A percentile compares a stretch with the other conserved stretches of the same genome.
phyloP scores from a whole-genome alignment of 2,113 vertebrate species.

The Peromyscus maniculatus region DNA sequence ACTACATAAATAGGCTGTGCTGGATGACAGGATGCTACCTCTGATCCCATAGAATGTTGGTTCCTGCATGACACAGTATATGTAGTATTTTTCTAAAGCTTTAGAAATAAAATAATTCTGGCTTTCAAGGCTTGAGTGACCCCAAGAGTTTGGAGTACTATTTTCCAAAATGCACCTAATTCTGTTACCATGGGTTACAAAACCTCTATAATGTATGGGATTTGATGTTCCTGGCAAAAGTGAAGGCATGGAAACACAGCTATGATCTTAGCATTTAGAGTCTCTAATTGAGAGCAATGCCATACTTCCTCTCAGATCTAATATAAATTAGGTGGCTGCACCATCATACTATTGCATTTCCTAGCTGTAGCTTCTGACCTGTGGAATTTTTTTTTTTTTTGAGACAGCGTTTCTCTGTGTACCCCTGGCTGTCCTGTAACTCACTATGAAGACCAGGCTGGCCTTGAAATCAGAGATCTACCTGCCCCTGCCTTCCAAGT shows the following conservation, averaged over 20 bases:
- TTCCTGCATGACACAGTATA: background rate
- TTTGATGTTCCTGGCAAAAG: slow-evolving; percentile 64
- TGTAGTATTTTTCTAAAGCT: slow-evolving; percentile 4
- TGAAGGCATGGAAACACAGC: slow-evolving; percentile 32
- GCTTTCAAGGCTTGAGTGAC: background rate
- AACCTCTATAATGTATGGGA: slow-evolving; percentile 6
- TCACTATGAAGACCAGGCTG: background rate
- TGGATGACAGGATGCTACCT: background rate
- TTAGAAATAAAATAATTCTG: slow-evolving; percentile 5
- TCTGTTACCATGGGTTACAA: slow-evolving; percentile 59
- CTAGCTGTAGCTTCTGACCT: background rate
- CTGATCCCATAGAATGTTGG: background rate
- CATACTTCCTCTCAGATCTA: background rate
- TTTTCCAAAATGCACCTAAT: slow-evolving; percentile 38
- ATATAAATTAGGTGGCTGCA: background rate
- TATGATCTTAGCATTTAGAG: slow-evolving; percentile 54
- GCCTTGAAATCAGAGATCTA: too few relatives aligned
- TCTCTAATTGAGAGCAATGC: background rate
- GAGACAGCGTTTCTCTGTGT: background rate
- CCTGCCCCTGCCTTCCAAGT: background rate
- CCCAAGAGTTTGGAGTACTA: background rate
- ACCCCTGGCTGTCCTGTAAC: background rate
- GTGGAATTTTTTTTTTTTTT: too few relatives aligned
- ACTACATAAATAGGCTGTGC: background rate
- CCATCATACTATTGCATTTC: background rate